phyloP scores from a whole-genome alignment of 2,888 invertebrate species.

The Sarcophaga carnaria region DNA sequence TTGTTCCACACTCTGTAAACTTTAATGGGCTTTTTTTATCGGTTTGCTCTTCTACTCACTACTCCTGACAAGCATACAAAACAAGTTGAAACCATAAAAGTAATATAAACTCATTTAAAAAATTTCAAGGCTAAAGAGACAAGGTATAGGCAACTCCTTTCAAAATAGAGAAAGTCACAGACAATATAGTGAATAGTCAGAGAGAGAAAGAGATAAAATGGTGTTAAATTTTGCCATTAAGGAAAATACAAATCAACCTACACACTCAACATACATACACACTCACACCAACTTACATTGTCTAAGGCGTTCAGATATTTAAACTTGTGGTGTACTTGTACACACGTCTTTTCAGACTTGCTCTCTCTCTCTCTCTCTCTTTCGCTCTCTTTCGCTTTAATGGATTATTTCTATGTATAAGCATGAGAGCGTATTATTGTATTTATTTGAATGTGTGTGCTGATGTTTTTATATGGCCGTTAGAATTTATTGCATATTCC shows the following conservation, averaged over 20 bases:
- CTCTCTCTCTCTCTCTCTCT: too few relatives aligned
- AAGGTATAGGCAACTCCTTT: too few relatives aligned
- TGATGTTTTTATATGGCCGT: slow-evolving; percentile 48
- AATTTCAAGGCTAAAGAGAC: slow-evolving; percentile 52
- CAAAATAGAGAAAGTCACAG: too few relatives aligned
- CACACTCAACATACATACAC: background rate
- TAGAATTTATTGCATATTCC: slow-evolving; percentile 77
- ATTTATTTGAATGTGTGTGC: slow-evolving; percentile 26
- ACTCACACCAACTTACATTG: background rate
- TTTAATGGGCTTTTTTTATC: too few relatives aligned
- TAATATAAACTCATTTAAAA: slow-evolving; percentile 28
- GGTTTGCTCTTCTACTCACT: too few relatives aligned
- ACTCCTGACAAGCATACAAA: background rate
- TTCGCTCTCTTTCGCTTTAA: too few relatives aligned
- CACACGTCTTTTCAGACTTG: too few relatives aligned
- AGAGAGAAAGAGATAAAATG: background rate
- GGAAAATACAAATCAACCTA: background rate
- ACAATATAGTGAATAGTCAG: background rate
- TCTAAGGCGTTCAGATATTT: slow-evolving; percentile 52
- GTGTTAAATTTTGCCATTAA: too few relatives aligned
- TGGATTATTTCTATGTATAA: background rate
- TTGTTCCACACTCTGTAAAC: too few relatives aligned
- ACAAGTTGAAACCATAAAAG: slow-evolving; percentile 15
- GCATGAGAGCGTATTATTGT: background rate
- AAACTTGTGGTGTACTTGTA: background rate